Conservation (phyloP, 1,140 invertebrate genomes). For the Chironomus tepperi region DNA sequence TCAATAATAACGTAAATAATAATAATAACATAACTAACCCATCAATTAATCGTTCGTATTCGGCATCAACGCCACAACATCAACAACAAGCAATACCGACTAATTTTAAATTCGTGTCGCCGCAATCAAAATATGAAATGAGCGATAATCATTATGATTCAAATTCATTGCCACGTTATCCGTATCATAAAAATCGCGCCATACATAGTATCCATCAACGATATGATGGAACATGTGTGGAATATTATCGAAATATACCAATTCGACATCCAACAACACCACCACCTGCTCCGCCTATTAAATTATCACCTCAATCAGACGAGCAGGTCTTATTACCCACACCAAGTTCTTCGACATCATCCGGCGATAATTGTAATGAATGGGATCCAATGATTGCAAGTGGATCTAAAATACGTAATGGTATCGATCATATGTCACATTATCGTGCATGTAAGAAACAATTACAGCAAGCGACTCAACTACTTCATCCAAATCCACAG, state of each 20-base stretch:
- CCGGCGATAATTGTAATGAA: not conserved
- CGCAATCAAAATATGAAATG: slow-evolving; percentile 32
- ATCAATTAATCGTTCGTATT: slow-evolving; percentile 31
- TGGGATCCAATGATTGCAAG: not conserved
- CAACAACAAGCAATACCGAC: slow-evolving; percentile 34
- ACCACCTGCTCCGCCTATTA: not conserved
- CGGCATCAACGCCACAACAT: slow-evolving; percentile 33
- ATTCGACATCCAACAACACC: slow-evolving; percentile 9
- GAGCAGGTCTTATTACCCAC: not conserved
- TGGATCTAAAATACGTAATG: not conserved
- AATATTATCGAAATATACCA: not conserved
- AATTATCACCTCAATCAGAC: not conserved
- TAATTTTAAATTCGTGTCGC: slow-evolving; percentile 39
- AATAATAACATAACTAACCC: not conserved
- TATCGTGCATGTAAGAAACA: not conserved
- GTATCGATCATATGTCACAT: slow-evolving; percentile 5
- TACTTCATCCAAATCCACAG: not conserved
- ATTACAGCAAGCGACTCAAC: not conserved
- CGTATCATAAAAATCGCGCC: slow-evolving; percentile 35
- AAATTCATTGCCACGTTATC: slow-evolving; percentile 31
- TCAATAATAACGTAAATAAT: not conserved
- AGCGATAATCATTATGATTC: slow-evolving; percentile 28
- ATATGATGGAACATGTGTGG: not conserved
- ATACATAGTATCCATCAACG: slow-evolving; percentile 29
- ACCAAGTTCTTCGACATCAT: not conserved